These are phyloP conservation scores for Phytoseiulus persimilis DNA, from an alignment of 2,888 invertebrate species.

Conservation along the genomic window DNA sequence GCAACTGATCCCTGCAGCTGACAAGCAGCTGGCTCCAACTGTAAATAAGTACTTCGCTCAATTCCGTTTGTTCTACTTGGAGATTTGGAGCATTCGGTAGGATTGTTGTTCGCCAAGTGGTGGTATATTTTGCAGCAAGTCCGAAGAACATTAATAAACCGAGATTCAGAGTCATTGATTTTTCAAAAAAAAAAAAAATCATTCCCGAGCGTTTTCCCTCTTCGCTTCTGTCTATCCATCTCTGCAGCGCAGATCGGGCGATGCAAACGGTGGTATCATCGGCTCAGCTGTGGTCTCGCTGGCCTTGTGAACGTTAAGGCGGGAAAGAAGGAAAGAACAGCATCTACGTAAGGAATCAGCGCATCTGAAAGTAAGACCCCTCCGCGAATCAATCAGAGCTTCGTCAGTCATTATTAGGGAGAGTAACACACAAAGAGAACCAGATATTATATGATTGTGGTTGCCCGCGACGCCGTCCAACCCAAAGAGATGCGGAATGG, in stretches of 20 bases:
- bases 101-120: background rate
- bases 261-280: background rate
- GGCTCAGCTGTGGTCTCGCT: background rate
- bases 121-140: background rate
- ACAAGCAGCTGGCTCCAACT: background rate
- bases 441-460: background rate
- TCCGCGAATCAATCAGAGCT: background rate
- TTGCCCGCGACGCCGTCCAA: background rate
- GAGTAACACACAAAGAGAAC: background rate
- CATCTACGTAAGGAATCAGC: background rate
- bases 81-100: background rate
- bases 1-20: background rate
- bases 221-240: background rate
- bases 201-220: background rate
- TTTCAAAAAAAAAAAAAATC: background rate
- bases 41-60: background rate
- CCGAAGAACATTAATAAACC: background rate
- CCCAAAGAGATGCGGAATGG: background rate
- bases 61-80: background rate
- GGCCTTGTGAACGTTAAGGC: background rate
- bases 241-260: background rate
- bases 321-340: background rate
- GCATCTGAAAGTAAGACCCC: background rate
- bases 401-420: background rate
- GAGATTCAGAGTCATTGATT: background rate